Conservation (phyloP, 2,888 invertebrate species). For the Dryobota labecula region DNA sequence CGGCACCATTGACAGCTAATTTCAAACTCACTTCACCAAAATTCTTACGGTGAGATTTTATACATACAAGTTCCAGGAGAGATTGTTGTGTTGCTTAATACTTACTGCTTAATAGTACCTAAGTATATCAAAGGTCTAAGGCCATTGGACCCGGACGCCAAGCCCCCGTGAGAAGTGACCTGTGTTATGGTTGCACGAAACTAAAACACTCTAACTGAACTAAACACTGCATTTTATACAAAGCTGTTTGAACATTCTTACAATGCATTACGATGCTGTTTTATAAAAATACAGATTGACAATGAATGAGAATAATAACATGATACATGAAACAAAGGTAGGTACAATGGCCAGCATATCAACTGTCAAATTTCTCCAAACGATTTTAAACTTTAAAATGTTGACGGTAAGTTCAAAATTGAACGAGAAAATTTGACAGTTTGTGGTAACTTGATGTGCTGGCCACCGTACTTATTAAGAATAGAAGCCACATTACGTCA, state of each 20-base stretch:
- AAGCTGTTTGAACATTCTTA: slow-evolving; percentile 5
- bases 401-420: too few relatives aligned
- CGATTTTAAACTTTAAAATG: too few relatives aligned
- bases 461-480: too few relatives aligned
- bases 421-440: too few relatives aligned
- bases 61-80: not conserved
- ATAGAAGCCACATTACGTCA: too few relatives aligned
- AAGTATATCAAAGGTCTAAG: slow-evolving; percentile 51
- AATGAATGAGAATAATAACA: slow-evolving; percentile 30
- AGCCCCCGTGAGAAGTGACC: slow-evolving; percentile 55
- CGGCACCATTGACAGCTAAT: not conserved
- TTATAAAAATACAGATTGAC: slow-evolving; percentile 13
- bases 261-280: slow-evolving; percentile 17
- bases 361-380: too few relatives aligned
- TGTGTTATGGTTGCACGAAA: slow-evolving; percentile 21
- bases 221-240: slow-evolving; percentile 15
- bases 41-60: not conserved
- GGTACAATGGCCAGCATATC: too few relatives aligned
- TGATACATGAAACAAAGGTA: slow-evolving; percentile 11
- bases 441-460: too few relatives aligned
- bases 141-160: slow-evolving; percentile 52
- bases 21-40: not conserved
- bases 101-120: slow-evolving; percentile 24
- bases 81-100: slow-evolving; percentile 27
- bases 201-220: slow-evolving; percentile 15